Evolutionary conservation across 2,888 invertebrate species (phyloP).

Genomic region (Pollenia angustigena): DNA sequence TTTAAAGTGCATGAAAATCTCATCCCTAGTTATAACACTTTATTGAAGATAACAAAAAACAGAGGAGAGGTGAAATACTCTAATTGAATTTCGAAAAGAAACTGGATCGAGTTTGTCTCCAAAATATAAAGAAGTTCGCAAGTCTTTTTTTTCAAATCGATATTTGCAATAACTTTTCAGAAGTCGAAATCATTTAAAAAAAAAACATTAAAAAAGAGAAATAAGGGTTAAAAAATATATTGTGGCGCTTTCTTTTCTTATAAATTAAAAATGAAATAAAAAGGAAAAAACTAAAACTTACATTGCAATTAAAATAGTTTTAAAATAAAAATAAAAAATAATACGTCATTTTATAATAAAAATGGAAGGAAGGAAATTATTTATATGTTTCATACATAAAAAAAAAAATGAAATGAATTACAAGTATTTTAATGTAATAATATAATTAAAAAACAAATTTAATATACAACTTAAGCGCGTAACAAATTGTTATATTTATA

Average conservation of each 20-base stretch:
- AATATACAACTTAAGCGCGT: slow-evolving; percentile 72
- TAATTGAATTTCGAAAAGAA: too few relatives aligned
- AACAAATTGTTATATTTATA: slow-evolving; percentile 67
- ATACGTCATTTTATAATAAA: slow-evolving; percentile 25
- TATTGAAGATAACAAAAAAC: too few relatives aligned
- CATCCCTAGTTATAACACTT: too few relatives aligned
- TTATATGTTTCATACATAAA: slow-evolving; percentile 58
- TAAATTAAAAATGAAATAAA: slow-evolving; percentile 22
- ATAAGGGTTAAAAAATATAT: slow-evolving; percentile 17
- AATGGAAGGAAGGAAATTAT: slow-evolving; percentile 39
- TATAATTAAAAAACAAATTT: slow-evolving; percentile 60
- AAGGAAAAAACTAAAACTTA: slow-evolving; percentile 41
- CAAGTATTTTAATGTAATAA: slow-evolving; percentile 24
- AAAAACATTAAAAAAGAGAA: slow-evolving; percentile 1
- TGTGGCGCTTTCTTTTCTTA: slow-evolving; percentile 57
- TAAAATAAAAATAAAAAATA: slow-evolving; percentile 7
- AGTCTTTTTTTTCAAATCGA: too few relatives aligned
- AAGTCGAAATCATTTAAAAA: slow-evolving; percentile 1
- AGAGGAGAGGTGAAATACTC: too few relatives aligned
- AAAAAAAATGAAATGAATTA: slow-evolving; percentile 29
- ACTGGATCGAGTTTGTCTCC: too few relatives aligned
- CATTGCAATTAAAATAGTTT: slow-evolving; percentile 13
- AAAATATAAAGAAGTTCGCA: too few relatives aligned
- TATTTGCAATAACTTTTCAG: too few relatives aligned
- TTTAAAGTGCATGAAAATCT: too few relatives aligned